Evolutionary conservation across 2,888 invertebrate species (phyloP).

Genomic region (Cosmia trapezina): DNA sequence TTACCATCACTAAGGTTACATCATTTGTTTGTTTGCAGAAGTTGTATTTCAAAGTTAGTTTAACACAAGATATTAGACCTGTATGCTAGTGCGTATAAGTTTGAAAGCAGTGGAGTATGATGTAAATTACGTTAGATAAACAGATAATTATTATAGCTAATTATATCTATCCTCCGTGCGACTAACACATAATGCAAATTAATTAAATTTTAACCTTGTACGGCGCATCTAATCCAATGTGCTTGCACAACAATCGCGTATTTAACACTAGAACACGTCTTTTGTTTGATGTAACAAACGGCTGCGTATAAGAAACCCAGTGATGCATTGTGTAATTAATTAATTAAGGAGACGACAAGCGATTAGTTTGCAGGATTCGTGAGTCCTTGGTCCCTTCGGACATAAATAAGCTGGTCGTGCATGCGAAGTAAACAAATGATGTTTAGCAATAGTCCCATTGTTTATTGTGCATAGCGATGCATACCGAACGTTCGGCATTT

Average conservation of each 20-base stretch:
- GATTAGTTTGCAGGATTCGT: constrained; percentile 62
- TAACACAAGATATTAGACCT: background rate
- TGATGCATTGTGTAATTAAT: constrained; percentile 63
- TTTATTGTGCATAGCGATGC: constrained; percentile 76
- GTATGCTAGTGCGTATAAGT: background rate
- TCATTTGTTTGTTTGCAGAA: constrained; percentile 16
- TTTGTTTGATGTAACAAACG: constrained; percentile 69
- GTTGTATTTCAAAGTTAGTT: background rate
- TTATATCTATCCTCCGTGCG: constrained; percentile 60
- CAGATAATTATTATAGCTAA: constrained; percentile 40
- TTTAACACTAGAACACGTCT: constrained; percentile 69
- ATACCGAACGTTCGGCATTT: constrained; percentile 66
- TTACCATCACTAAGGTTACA: constrained; percentile 19
- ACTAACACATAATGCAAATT: constrained; percentile 72
- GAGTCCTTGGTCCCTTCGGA: constrained; percentile 75
- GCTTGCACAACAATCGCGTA: constrained; percentile 72
- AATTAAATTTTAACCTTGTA: constrained; percentile 73
- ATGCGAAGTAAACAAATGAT: constrained; percentile 67
- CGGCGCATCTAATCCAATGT: constrained; percentile 69
- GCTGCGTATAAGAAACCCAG: constrained; percentile 52
- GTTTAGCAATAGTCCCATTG: constrained; percentile 80
- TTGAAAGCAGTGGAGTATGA: constrained; percentile 25
- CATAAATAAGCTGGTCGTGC: constrained; percentile 79
- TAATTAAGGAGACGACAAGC: constrained; percentile 62
- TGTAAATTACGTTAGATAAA: constrained; percentile 35